Base-by-base conservation (phyloP, 2,797 vertebrate genomes). In the Typhlichthys eigenmanni region DNA sequence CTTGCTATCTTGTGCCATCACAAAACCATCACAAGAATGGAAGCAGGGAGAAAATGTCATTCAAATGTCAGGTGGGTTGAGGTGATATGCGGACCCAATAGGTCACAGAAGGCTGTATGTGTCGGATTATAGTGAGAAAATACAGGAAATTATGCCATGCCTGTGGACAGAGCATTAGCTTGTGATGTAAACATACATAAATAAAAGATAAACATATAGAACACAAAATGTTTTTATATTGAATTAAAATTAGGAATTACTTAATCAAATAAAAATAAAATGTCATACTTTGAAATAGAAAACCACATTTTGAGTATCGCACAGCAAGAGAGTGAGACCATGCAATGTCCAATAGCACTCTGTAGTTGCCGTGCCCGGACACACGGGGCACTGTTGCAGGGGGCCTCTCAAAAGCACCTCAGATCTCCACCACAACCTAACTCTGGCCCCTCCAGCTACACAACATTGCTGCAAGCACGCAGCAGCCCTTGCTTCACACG, bases 31-130 rank as follows among this genome's bases (percentile, higher is more conserved):
- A 56, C 64, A 47, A 52, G 24, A 46, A 66, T 69, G 79, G 71
- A 85, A 62, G 53, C 24, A 13, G 63, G 32, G 68, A 32, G 32
- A 64, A 86, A 86, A 90, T 84, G 80, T 80, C 73, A 79, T 82
- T 80, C 58, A 83, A 85, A 86, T 88, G 85, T 87, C 83, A 84
- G 71, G 55, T 81, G 73, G 69, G 55, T 75, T 79, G 56, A 65
- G 68, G 66, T 71, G 51, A 68, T 65, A 47, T 47, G 75, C 68
- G 55, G 17, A 48, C 74, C 76, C 81, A 77, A 71, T 38, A 60
- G 76, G 67, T 74, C 57, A 58, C 58, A 66, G 62, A 62, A 69
- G 69, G 63, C 55, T 72, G 61, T 59, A 65, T 76, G 64, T 66
- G 78, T 69, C 60, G 69, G 70, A 83, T 83, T 81, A 53, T 47